Percentiles rank a stretch among this genome's conserved stretches.
Evolutionary conservation across 2,888 invertebrate species (phyloP).

Genomic region (Tipula helvola): DNA sequence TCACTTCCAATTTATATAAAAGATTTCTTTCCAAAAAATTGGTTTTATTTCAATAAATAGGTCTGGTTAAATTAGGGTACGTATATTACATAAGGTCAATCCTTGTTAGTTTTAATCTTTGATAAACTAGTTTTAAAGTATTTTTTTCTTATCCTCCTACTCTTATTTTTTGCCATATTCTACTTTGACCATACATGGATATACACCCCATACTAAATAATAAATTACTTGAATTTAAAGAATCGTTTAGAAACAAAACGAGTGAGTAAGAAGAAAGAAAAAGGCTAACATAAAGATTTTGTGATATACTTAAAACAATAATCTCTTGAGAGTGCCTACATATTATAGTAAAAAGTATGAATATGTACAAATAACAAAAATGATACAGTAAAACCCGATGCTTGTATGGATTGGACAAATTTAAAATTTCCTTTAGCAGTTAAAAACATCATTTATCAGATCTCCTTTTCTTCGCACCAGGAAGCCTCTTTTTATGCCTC

Average conservation of each 20-base stretch:
- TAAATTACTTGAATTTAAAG: neutral
- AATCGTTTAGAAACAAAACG: neutral
- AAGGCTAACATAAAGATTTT: neutral
- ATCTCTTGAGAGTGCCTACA: neutral
- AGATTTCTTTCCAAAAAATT: neutral
- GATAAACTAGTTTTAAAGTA: neutral
- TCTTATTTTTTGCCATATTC: neutral
- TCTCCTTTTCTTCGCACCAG: neutral
- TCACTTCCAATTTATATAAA: neutral
- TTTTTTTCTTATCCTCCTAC: neutral
- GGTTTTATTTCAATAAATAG: neutral
- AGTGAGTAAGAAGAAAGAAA: neutral
- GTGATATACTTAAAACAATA: neutral
- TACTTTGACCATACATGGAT: neutral
- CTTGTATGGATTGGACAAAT: neutral
- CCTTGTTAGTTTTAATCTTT: slow-evolving; percentile 4
- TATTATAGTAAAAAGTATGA: neutral
- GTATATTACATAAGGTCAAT: neutral
- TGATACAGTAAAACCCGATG: neutral
- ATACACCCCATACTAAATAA: neutral
- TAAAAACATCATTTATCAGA: neutral
- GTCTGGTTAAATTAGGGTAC: neutral
- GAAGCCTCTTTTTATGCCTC: neutral
- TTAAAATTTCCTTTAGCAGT: neutral
- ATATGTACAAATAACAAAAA: neutral